Conservation (phyloP, 2,113 vertebrate genomes). For the Salvator merianae region DNA sequence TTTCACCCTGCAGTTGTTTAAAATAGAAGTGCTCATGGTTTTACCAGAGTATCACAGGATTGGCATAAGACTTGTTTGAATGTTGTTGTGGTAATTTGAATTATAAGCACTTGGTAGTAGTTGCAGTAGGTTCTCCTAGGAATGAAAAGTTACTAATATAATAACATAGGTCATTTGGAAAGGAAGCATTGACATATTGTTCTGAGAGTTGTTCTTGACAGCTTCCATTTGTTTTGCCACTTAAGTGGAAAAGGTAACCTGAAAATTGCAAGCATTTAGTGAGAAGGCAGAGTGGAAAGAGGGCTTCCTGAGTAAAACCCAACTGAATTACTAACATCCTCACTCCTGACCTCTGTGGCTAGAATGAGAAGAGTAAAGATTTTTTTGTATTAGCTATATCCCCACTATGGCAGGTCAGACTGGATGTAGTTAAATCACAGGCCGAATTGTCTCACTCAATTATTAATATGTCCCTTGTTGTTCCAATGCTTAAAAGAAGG, state of each 20-base stretch:
- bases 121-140: neutral
- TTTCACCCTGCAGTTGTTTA: neutral
- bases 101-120: neutral
- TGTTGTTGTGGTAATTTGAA: neutral
- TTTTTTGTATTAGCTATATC: constrained; percentile 36
- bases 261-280: constrained; percentile 21
- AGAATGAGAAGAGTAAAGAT: constrained; percentile 36
- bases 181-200: neutral
- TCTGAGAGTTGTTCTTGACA: constrained; percentile 47
- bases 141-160: constrained; percentile 14
- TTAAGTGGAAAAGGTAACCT: constrained; percentile 56
- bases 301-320: constrained; percentile 43
- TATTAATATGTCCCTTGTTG: neutral
- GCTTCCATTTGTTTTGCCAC: constrained; percentile 49
- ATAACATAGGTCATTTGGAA: constrained; percentile 42
- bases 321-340: constrained; percentile 11
- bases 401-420: constrained; percentile 15
- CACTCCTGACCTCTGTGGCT: constrained; percentile 30
- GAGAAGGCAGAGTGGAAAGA: constrained; percentile 48
- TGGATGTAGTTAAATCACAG: neutral
- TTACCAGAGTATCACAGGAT: neutral
- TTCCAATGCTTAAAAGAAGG: neutral
- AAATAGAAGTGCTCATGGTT: neutral
- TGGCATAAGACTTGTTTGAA: accelerated
- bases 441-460: constrained; percentile 6